These are phyloP conservation scores for Campoplex capitator DNA, from an alignment of 2,888 invertebrate genomes.

Conservation along the genomic window DNA sequence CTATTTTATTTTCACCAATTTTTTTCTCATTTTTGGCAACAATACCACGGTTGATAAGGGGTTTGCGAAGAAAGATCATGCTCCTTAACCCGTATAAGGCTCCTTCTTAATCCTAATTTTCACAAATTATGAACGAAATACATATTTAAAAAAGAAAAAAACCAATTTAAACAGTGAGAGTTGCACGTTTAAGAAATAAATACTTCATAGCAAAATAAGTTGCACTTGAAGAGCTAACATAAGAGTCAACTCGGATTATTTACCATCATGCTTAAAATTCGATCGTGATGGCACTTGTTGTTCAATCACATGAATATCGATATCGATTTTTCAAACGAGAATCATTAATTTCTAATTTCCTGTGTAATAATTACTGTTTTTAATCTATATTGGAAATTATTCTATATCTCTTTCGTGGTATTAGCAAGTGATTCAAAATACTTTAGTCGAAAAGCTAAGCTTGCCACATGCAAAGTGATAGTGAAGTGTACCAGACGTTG, in stretches of 20 bases:
- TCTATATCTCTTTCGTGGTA: background rate
- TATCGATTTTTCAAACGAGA: background rate
- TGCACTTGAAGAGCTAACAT: background rate
- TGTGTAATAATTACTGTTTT: background rate
- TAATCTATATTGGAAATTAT: background rate
- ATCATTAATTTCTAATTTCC: too few species aligned
- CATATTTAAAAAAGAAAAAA: background rate
- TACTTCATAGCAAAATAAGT: background rate
- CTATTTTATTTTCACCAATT: background rate
- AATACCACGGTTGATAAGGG: background rate
- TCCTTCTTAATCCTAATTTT: too few species aligned
- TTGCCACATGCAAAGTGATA: conserved; percentile 17
- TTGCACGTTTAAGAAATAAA: background rate
- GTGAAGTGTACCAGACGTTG: conserved; percentile 39
- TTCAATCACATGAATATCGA: too few species aligned
- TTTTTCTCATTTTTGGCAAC: background rate
- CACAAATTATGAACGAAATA: background rate
- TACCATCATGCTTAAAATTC: background rate
- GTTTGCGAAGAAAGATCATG: background rate
- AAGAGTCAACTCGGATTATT: background rate
- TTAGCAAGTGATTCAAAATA: conserved; percentile 39
- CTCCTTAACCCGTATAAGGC: background rate
- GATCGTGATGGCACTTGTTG: too few species aligned
- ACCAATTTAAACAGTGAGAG: background rate
- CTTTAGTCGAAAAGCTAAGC: conserved; percentile 48